Base-by-base conservation (phyloP, 1,140 invertebrate genomes). In the Diachasma alloeum region DNA sequence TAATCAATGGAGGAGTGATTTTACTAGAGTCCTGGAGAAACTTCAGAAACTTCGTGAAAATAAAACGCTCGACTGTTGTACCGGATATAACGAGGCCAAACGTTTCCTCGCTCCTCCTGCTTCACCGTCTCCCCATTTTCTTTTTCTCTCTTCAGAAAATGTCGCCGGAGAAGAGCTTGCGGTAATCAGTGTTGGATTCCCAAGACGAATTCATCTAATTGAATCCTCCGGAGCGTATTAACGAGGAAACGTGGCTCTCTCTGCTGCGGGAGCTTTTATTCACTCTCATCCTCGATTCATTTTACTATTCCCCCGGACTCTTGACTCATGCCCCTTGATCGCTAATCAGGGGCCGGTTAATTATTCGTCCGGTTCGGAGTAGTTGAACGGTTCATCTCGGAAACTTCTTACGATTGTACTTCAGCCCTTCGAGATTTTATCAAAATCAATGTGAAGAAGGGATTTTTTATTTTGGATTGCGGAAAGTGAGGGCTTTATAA, bases 181-280 rank as follows among this genome's bases (percentile, higher is more conserved):
- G 76, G 74, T 78, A 81, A 79, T 79, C 68, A 72, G 48, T 73
- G 67, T 75, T 75, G 81, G 77, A 81, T 80, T 82, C 78, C 69
- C 78, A 44, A 59, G 70, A 74, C 69, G 79, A 83, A 82, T 84
- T 82, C 78, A 81, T 81, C 75, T 84, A 83, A 84, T 84, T 81
- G 82, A 83, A 82, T 83, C 73, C 72, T 80, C 77, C 59, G 59
- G 78, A 79, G 78, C 77, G 77, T 82, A 80, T 82, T 83, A 84
- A 82, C 80, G 74, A 82, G 76, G n/a, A 17, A 53, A 53, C 48
- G 48, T 17, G 17, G 48, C 4, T 19, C n/a, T 53, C 48, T 17
- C 17, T 53, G 13, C 48, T 17, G 48, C 17, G n/a, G 48, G n/a
- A 53, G 48, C 48, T 53, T 53, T 53, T 17, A 53, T 53, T 53